A percentile compares a stretch with the other conserved stretches of the same genome.
phyloP scores from a whole-genome alignment of 1,140 invertebrate species.

The Pentalonia nigronervosa region DNA sequence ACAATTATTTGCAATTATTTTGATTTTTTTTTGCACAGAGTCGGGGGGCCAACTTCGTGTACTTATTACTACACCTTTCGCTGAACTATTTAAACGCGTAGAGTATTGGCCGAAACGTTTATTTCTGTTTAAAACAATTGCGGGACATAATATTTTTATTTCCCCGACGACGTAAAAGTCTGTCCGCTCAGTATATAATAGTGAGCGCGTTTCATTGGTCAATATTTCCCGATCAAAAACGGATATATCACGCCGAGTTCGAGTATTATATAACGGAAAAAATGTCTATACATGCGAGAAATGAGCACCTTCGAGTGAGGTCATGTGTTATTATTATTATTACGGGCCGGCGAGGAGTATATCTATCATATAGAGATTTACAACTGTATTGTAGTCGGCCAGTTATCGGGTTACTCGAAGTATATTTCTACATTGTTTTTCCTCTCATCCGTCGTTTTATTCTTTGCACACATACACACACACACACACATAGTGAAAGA shows the following conservation, averaged over 20 bases:
- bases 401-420: conserved; percentile 55
- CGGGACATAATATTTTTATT: too few relatives aligned
- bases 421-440: conserved; percentile 37
- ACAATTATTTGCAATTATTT: too few relatives aligned
- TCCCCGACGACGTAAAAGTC: too few relatives aligned
- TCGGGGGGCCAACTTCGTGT: too few relatives aligned
- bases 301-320: conserved; percentile 19
- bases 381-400: conserved; percentile 55
- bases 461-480: neutral
- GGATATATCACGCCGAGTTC: neutral
- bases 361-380: conserved; percentile 55
- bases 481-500: neutral
- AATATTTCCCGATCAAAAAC: neutral
- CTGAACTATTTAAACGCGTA: too few relatives aligned
- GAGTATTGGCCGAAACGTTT: too few relatives aligned
- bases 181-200: neutral
- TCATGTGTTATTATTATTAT: conserved; percentile 38
- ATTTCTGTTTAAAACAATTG: too few relatives aligned
- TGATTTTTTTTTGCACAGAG: too few relatives aligned
- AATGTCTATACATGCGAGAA: neutral
- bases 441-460: neutral
- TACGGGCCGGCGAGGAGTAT: neutral
- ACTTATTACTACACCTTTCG: too few relatives aligned
- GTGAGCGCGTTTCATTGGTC: neutral
- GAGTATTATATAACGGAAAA: neutral